Percentiles rank a stretch among this genome's conserved stretches.
phyloP scores from a whole-genome alignment of 1,140 invertebrate genomes.

The Diabrotica undecimpunctata region DNA sequence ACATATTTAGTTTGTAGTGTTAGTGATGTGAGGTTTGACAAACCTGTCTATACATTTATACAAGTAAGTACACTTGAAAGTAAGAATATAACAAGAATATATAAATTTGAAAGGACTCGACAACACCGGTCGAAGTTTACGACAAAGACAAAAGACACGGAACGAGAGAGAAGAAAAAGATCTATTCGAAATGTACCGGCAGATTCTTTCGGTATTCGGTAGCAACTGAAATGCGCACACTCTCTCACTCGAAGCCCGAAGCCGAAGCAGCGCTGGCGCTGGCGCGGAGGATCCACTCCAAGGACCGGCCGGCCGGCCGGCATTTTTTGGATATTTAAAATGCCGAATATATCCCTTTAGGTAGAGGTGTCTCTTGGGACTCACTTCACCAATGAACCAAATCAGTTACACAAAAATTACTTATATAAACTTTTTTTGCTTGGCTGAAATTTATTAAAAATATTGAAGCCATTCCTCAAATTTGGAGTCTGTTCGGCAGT shows the following conservation, averaged over 20 bases:
- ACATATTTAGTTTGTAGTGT: too few relatives aligned
- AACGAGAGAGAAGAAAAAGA: conserved; percentile 5
- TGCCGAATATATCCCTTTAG: background rate
- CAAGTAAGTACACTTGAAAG: too few relatives aligned
- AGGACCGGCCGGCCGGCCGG: background rate
- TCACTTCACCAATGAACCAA: too few relatives aligned
- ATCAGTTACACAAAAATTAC: too few relatives aligned
- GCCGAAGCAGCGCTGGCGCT: too few relatives aligned
- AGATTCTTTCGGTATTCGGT: conserved; percentile 15
- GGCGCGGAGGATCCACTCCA: background rate
- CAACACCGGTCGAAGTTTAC: background rate
- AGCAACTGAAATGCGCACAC: conserved; percentile 11
- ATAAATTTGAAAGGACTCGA: background rate
- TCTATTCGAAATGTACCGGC: conserved; percentile 3
- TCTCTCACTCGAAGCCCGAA: background rate
- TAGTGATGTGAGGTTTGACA: too few relatives aligned
- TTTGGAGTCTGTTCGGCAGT: too few relatives aligned
- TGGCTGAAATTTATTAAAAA: too few relatives aligned
- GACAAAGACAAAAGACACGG: conserved; percentile 1
- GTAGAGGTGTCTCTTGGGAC: too few relatives aligned
- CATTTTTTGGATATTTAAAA: conserved; percentile 3
- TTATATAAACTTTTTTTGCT: too few relatives aligned
- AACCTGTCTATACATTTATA: too few relatives aligned
- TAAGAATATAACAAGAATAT: background rate
- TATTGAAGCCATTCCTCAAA: too few relatives aligned